A percentile compares a stretch with the other conserved stretches of the same genome.
Conservation (phyloP, 92 coral and sea anemone genomes). For the Porites cylindrica region DNA sequence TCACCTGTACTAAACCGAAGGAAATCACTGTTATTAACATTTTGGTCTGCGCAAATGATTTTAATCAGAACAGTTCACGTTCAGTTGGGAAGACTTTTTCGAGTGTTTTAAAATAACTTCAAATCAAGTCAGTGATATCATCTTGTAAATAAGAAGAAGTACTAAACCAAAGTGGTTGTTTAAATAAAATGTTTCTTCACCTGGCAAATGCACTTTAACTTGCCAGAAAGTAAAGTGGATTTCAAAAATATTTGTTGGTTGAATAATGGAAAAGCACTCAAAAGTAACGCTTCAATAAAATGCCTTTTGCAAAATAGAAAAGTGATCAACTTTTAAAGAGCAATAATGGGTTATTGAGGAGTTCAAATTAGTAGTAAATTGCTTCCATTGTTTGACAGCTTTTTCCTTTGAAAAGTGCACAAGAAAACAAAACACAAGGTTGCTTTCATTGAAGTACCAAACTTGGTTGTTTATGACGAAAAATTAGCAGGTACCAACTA, state of each 20-base stretch:
- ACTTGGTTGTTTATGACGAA: not conserved
- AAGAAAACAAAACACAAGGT: slow-evolving; percentile 25
- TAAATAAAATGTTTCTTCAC: slow-evolving; percentile 41
- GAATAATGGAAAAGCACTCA: not conserved
- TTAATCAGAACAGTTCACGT: not conserved
- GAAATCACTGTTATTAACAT: not conserved
- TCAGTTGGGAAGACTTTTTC: not conserved
- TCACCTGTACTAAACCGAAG: not conserved
- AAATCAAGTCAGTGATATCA: slow-evolving; percentile 7
- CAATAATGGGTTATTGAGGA: slow-evolving; percentile 18
- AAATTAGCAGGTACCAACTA: not conserved
- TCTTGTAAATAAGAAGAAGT: slow-evolving; percentile 4
- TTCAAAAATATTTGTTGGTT: slow-evolving; percentile 8
- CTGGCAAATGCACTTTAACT: slow-evolving; percentile 33
- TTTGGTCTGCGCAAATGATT: not conserved
- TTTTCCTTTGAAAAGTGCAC: slow-evolving; percentile 36
- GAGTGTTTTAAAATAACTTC: not conserved
- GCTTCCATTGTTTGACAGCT: slow-evolving; percentile 49
- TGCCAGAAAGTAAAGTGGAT: slow-evolving; percentile 14
- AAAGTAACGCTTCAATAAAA: not conserved
- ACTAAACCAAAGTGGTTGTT: slow-evolving; percentile 13
- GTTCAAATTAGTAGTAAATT: slow-evolving; percentile 42
- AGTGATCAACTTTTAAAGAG: slow-evolving; percentile 7
- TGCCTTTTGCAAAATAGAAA: not conserved
- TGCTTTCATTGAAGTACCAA: not conserved